phyloP scores from a whole-genome alignment of 2,797 vertebrate genomes.

The Tokudaia muenninki region DNA sequence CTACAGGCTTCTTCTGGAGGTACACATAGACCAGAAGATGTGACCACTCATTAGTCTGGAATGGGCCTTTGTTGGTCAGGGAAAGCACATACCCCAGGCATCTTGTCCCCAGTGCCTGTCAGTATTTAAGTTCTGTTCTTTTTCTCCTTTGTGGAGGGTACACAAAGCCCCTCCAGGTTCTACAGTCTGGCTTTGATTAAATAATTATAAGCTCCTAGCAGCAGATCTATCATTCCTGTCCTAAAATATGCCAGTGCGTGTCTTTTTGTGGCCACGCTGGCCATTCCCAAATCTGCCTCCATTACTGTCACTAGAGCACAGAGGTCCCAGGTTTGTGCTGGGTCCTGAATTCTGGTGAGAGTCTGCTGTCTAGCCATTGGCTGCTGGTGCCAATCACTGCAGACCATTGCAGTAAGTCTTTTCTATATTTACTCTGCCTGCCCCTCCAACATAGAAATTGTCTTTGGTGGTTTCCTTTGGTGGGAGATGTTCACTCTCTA shows the following conservation, averaged over 20 bases:
- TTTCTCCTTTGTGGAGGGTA: slow-evolving; percentile 80
- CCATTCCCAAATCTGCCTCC: slow-evolving; percentile 84
- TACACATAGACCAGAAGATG: neutral
- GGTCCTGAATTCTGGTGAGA: slow-evolving; percentile 86
- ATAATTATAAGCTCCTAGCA: slow-evolving; percentile 88
- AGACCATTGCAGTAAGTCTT: slow-evolving; percentile 87
- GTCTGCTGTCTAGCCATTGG: slow-evolving; percentile 86
- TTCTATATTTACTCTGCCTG: slow-evolving; percentile 87
- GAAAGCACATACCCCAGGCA: slow-evolving; percentile 39
- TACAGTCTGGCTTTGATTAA: slow-evolving; percentile 89
- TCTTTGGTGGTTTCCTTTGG: slow-evolving; percentile 87
- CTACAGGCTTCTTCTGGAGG: slow-evolving; percentile 36
- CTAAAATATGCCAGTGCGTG: slow-evolving; percentile 86
- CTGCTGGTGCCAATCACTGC: slow-evolving; percentile 83
- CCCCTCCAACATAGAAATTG: slow-evolving; percentile 86
- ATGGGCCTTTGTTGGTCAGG: slow-evolving; percentile 68
- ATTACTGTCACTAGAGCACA: slow-evolving; percentile 87
- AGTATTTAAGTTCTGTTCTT: slow-evolving; percentile 77
- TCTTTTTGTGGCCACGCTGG: slow-evolving; percentile 88
- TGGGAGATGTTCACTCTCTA: slow-evolving; percentile 75
- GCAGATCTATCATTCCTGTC: slow-evolving; percentile 88
- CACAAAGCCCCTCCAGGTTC: slow-evolving; percentile 84
- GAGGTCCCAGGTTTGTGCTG: slow-evolving; percentile 85
- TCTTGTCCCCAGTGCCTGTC: slow-evolving; percentile 24
- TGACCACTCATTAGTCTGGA: slow-evolving; percentile 67